Evolutionary conservation across 2,888 invertebrate genomes (phyloP), one percentile per base, ranked within the genome.

Genomic region (Coleophora flavipennella): DNA sequence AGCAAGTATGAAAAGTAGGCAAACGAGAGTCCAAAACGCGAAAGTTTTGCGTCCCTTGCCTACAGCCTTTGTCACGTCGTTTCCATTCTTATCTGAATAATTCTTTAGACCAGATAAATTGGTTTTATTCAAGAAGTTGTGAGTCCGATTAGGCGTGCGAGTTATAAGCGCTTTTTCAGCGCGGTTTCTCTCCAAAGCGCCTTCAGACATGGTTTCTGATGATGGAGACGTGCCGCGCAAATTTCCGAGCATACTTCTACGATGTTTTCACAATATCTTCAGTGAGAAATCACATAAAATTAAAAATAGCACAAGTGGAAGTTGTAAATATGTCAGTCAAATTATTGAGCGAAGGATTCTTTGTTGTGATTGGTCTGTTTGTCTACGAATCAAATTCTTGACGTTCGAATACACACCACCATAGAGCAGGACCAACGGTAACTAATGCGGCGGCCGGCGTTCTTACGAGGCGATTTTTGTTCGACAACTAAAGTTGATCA

Each of bases 1-100:
- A 0, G 93, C 92, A 13, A 95, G 70, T 7, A 93, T 71, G 39
- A 92, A 87, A 7, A 93, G 68, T 29, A 93, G 72, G 34, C 86
- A 85, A 27, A 94, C 90, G 9, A 94, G 78, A 0, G 90, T 91
- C 95, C 95, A 95, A 59, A 95, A 91, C 0, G 90, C 90, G 53
- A 92, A 90, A 0, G 91, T 89, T 65, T 88, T 88, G 27, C 89
- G 67, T 9, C 88, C 88, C 49, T 65, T 71, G 38, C 74, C 63
- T 2, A 71, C 57, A 3, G 63, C 44, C 54, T 78, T 81, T 10
- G 64, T 67, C 26, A 83, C 79, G 56, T 81, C 76, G 33, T 83
- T 83, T 0, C 83, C 83, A 46, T 81, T 83, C 50, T 77, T 83
- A 57, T 83, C 84, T 0, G 80, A 79, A 44, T 79, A 79, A 50